phyloP scores from a whole-genome alignment of 2,113 vertebrate species.

The Rhabdomys dilectus region DNA sequence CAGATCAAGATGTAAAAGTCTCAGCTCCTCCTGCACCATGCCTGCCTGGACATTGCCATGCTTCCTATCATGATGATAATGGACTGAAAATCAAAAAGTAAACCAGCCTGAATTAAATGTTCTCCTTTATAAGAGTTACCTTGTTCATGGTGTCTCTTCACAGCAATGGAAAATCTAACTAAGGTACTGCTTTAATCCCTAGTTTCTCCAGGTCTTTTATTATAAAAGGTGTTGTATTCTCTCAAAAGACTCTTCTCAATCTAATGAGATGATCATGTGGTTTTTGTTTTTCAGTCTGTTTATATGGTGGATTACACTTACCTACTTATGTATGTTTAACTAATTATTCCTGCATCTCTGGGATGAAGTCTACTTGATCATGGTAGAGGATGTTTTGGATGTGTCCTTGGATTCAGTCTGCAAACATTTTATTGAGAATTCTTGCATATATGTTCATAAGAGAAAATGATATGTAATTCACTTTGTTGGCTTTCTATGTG shows the following conservation, averaged over 20 bases:
- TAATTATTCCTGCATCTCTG: background rate
- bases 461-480: background rate
- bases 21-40: too few species aligned
- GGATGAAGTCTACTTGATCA: background rate
- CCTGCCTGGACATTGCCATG: too few species aligned
- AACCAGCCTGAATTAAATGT: too few species aligned
- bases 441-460: background rate
- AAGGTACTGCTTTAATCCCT: too few species aligned
- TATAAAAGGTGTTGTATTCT: background rate
- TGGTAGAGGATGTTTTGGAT: background rate
- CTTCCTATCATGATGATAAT: too few species aligned
- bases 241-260: background rate
- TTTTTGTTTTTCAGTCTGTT: background rate
- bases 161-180: too few species aligned
- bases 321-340: background rate
- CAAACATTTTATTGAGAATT: background rate
- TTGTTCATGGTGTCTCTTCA: too few species aligned
- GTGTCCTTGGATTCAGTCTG: background rate
- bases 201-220: background rate
- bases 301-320: background rate
- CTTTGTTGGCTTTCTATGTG: background rate
- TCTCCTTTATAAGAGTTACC: too few species aligned
- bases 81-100: too few species aligned
- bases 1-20: too few species aligned
- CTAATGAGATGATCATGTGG: background rate